Base-by-base conservation (phyloP, 2,888 invertebrate species). In the Drosophila rellima region DNA sequence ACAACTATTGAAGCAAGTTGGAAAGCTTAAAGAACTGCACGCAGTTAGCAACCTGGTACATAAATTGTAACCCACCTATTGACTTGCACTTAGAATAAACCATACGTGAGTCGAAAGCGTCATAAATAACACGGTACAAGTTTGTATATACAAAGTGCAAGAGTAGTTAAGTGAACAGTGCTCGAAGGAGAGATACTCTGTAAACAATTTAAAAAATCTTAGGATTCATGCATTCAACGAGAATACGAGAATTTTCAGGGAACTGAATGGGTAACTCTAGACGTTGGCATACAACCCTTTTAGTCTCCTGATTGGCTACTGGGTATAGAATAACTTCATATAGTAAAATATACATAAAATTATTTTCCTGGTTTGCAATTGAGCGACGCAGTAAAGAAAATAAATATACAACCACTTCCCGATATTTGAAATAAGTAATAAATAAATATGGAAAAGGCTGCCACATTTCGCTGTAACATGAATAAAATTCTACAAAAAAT, bases 371-470 rank as follows among this genome's bases (percentile, higher is more conserved):
- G 23, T 23, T 7, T 10, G 39, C 33, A 11, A 15, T 29, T 37
- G 35, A 50, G 13, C 31, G 15, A 11, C 26, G 45, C 39, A 20
- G 47, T 17, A 18, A 18, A n/a, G 11, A 8, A 33, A 52, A 61
- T 57, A 73, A 66, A 73, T 52, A 10, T 15, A 13, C 13, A 52
- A 47, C 7, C 35, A 55, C 39, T 40, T 37, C 45, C 10, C 40
- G 29, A 65, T 51, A 68, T 56, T 60, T 13, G 42, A 10, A 26
- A 6, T 6, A 26, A 18, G 23, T 42, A 26, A 60, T 50, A 69
- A 54, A 54, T 48, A 47, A 18, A 62, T 39, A 35, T 63, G 39
- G 6, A 17, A 26, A 63, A 45, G 15, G 15, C 13, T 10, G 18
- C 0, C 51, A 37, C 18, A 37, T 6, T 20, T 0, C n/a, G 23